A percentile compares a stretch with the other conserved stretches of the same genome.
These are phyloP conservation scores for Cirrhinus molitorella DNA, from an alignment of 2,797 vertebrate species.

Conservation along the genomic window DNA sequence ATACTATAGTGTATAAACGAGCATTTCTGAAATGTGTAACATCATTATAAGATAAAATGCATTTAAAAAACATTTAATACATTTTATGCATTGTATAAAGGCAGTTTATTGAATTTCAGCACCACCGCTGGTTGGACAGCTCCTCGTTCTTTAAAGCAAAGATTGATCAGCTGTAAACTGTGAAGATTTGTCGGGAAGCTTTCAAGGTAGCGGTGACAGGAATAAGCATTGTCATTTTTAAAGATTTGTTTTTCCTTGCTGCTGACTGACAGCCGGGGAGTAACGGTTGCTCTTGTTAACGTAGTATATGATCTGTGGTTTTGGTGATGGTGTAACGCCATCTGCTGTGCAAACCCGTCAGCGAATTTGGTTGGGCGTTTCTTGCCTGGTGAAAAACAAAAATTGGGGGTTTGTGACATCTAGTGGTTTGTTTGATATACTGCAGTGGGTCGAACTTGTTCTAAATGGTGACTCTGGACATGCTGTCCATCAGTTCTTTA, in stretches of 20 bases:
- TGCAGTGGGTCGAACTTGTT: background rate
- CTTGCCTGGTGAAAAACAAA: background rate
- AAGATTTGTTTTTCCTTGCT: background rate
- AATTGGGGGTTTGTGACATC: conserved; percentile 63
- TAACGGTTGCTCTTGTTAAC: background rate
- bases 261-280: conserved; percentile 15
- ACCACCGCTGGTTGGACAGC: conserved; percentile 68
- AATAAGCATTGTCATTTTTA: conserved; percentile 13
- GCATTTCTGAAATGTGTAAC: background rate
- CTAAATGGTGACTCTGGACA: background rate
- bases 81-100: background rate
- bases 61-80: background rate
- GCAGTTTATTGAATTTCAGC: conserved; percentile 60
- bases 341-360: conserved; percentile 6
- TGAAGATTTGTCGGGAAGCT: conserved; percentile 17
- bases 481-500: background rate
- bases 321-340: conserved; percentile 38
- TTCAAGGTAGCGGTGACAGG: conserved; percentile 24
- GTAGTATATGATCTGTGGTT: background rate
- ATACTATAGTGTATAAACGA: background rate
- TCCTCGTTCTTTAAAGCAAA: conserved; percentile 25
- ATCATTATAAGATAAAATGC: background rate
- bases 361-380: too few species aligned
- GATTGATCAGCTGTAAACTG: background rate
- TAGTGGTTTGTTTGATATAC: conserved; percentile 59